Base-by-base conservation (phyloP, 2,797 vertebrate genomes). In the Channallabes apus region DNA sequence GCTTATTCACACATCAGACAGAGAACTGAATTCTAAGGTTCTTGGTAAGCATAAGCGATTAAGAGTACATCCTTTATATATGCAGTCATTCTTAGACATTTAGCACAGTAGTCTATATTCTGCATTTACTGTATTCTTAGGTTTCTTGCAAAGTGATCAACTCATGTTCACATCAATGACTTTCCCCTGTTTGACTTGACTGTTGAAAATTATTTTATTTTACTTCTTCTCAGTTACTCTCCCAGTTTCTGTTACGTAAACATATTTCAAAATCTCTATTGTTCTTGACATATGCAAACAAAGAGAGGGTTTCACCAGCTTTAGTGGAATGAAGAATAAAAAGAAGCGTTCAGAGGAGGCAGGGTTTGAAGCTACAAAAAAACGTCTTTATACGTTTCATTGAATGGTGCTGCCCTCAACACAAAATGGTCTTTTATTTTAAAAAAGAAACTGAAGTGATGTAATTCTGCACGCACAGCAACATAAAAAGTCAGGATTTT, bases 311-410 rank as follows among this genome's bases (percentile, higher is more conserved):
- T 82, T 58, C 20, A 82, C 22, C 51, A 82, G 67, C 35, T 46
- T 83, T 46, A 83, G 82, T 46, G 58, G 24, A 59, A 46, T 46
- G 46, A 46, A 46, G 46, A 11, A 46, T 0, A 46, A 46, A 46
- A 46, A 46, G 46, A 46, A 24, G 62, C 75, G 32, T 5, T 83
- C 69, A 75, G 24, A 41, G 18, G 56, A n/a, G 27, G 56, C 68
- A 27, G n/a, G 68, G 8, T 38, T n/a, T 35, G 67, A 58, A 72
- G 41, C 54, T 12, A 54, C 59, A 62, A 62, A 46, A 41, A 46
- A 46, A 46, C n/a, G 32, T 27, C 72, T 17, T 41, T n/a, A 15
- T 83, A 81, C 14, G 77, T 67, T 32, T 88, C 87, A 79, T 77
- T 72, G 7, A 89, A 85, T 9, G 6, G 4, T 12, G 46, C 6